phyloP scores from a whole-genome alignment of 2,797 vertebrate species.

The Hydrolagus colliei region DNA sequence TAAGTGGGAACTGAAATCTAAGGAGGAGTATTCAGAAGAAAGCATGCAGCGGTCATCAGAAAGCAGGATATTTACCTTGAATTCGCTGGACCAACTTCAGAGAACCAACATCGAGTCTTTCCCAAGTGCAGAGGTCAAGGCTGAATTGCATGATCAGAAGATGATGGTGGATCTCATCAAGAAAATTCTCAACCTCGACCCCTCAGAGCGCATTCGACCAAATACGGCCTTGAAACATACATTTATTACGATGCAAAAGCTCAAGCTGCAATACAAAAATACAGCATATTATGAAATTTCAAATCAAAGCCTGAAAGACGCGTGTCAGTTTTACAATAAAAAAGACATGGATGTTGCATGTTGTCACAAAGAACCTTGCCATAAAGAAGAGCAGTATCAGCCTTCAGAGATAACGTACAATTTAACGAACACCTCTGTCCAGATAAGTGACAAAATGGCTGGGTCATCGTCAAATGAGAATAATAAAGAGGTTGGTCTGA shows the following conservation, averaged over 20 bases:
- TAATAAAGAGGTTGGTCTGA: not conserved
- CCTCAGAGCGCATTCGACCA: slow-evolving; percentile 48
- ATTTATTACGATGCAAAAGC: slow-evolving; percentile 53
- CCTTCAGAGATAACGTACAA: not conserved
- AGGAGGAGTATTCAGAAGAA: slow-evolving; percentile 40
- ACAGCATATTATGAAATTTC: slow-evolving; percentile 51
- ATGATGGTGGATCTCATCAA: slow-evolving; percentile 63
- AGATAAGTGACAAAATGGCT: slow-evolving; percentile 42
- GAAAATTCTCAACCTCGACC: slow-evolving; percentile 58
- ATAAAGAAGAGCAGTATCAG: not conserved
- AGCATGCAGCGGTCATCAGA: slow-evolving; percentile 40
- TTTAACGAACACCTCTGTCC: slow-evolving; percentile 36
- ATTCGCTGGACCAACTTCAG: slow-evolving; percentile 56
- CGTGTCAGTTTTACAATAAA: not conserved
- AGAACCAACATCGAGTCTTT: slow-evolving; percentile 34
- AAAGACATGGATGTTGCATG: not conserved
- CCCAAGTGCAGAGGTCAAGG: slow-evolving; percentile 40
- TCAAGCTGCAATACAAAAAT: slow-evolving; percentile 42
- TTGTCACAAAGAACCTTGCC: not conserved
- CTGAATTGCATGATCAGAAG: slow-evolving; percentile 45
- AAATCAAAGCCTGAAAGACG: slow-evolving; percentile 39
- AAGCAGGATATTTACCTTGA: slow-evolving; percentile 50
- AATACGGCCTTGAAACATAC: slow-evolving; percentile 52
- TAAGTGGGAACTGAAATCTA: slow-evolving; percentile 55
- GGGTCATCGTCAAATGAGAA: slow-evolving; percentile 44